Percentiles rank a stretch among this genome's conserved stretches.
These are phyloP conservation scores for Julus scandinavius DNA, from an alignment of 2,888 invertebrate genomes.

Conservation along the genomic window DNA sequence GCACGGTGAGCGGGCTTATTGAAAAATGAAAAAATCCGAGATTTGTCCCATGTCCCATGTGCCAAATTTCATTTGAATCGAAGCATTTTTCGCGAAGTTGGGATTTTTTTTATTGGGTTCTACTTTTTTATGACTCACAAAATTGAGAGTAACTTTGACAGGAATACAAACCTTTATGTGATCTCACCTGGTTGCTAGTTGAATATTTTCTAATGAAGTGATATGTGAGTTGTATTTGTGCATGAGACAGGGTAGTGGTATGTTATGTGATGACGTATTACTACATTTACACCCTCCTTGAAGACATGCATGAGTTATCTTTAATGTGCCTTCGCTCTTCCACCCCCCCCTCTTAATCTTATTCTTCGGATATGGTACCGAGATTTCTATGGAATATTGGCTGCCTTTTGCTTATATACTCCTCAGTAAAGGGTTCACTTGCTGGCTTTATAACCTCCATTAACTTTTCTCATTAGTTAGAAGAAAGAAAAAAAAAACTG, in stretches of 20 bases:
- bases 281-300: background rate
- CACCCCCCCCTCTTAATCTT: background rate
- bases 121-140: too few relatives aligned
- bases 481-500: conserved; percentile 18
- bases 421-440: conserved; percentile 23
- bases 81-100: too few relatives aligned
- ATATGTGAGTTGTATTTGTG: background rate
- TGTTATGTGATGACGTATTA: background rate
- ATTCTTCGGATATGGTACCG: background rate
- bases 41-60: too few relatives aligned
- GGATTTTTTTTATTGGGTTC: too few relatives aligned
- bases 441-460: conserved; percentile 22
- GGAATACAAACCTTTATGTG: background rate
- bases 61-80: too few relatives aligned
- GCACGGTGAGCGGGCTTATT: too few relatives aligned
- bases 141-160: too few relatives aligned
- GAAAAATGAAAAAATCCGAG: too few relatives aligned
- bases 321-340: background rate
- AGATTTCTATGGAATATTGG: conserved; percentile 38
- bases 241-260: background rate
- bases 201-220: background rate
- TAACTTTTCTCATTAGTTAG: conserved; percentile 37
- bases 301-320: conserved; percentile 24
- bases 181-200: background rate
- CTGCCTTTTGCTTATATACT: conserved; percentile 35